phyloP scores from a whole-genome alignment of 2,797 vertebrate species.

The Rhinella marina region DNA sequence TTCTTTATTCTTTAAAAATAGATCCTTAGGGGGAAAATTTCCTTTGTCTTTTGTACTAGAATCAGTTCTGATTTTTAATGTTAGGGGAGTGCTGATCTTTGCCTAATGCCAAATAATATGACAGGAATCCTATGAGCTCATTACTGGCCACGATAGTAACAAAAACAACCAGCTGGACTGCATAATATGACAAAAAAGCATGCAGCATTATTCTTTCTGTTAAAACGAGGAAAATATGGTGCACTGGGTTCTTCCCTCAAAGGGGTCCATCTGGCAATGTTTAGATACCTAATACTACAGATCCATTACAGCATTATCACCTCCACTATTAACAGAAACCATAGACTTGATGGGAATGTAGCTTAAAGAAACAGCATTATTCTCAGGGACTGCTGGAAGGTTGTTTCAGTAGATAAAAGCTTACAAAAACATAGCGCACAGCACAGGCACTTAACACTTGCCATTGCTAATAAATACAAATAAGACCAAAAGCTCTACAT shows the following conservation, averaged over 20 bases:
- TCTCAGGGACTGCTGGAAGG: neutral
- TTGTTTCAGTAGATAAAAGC: neutral
- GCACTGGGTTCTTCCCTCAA: neutral
- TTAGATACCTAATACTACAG: neutral
- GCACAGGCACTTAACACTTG: neutral
- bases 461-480: neutral
- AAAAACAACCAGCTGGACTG: neutral
- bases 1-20: too few species aligned
- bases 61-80: too few species aligned
- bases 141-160: neutral
- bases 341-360: neutral
- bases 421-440: neutral
- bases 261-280: neutral
- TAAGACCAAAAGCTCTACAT: neutral
- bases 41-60: too few species aligned
- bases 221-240: neutral
- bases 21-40: too few species aligned
- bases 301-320: neutral
- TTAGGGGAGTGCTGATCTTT: too few species aligned
- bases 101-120: too few species aligned
- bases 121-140: too few species aligned
- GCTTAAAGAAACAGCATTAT: neutral
- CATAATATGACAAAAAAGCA: neutral
- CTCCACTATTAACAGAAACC: neutral
- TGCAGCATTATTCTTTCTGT: neutral